Conservation (phyloP, 2,113 vertebrate genomes). For the Chrysochloris asiatica region DNA sequence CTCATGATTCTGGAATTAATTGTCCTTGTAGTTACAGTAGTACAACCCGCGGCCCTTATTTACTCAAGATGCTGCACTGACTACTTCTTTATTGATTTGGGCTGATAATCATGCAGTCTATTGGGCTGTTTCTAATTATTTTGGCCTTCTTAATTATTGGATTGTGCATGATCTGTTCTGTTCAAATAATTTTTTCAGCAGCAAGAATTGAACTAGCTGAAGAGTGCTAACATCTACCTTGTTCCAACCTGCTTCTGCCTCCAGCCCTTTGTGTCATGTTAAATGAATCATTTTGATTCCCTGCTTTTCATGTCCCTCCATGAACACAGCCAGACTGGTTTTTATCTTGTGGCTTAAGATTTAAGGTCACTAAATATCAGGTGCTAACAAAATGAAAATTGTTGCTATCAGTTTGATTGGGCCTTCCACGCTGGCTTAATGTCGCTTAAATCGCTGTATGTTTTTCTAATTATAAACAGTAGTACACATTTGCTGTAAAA, state of each 20-base stretch:
- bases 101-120: slow-evolving; percentile 62
- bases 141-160: slow-evolving; percentile 68
- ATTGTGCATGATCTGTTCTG: slow-evolving; percentile 51
- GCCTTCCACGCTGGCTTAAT: not conserved
- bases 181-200: slow-evolving; percentile 64
- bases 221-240: not conserved
- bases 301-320: slow-evolving; percentile 55
- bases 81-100: slow-evolving; percentile 63
- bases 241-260: slow-evolving; percentile 42
- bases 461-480: slow-evolving; percentile 38
- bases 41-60: not conserved
- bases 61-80: slow-evolving; percentile 32
- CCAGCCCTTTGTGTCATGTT: slow-evolving; percentile 50
- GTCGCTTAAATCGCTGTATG: slow-evolving; percentile 25
- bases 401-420: slow-evolving; percentile 2
- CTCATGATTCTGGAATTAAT: not conserved
- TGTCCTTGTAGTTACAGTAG: not conserved
- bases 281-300: slow-evolving; percentile 62
- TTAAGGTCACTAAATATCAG: slow-evolving; percentile 62
- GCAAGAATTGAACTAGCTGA: not conserved
- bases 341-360: slow-evolving; percentile 63
- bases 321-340: slow-evolving; percentile 32
- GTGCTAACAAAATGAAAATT: slow-evolving; percentile 40
- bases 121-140: slow-evolving; percentile 71
- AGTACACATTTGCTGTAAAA: not conserved